Evolutionary conservation across 2,113 vertebrate species (phyloP), one percentile per base, ranked within the genome.

Genomic region (Hemibagrus wyckioides): DNA sequence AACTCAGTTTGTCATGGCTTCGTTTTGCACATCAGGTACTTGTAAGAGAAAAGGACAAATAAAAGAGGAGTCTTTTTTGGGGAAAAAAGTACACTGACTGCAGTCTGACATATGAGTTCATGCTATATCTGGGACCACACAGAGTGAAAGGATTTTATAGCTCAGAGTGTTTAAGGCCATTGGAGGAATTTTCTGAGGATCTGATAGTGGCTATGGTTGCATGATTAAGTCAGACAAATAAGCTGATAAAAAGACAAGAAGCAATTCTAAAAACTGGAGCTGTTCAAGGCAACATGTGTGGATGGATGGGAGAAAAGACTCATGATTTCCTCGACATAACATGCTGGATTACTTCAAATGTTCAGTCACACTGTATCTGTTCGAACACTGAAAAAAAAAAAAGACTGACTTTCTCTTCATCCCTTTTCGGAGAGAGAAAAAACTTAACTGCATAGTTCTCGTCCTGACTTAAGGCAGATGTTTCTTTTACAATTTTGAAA

Each of bases 351-450:
- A 92, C 88, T 89, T 93, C 86, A 93, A 92, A 94, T 94, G 94
- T 93, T 95, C 93, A 92, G 93, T 96, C 94, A 97, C 97, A 98
- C 97, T 97, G 97, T 96, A 97, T 95, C 94, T 92, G 93, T 97
- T 96, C 92, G 94, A 96, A 97, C 95, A 95, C 91, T 94, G 92
- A 95, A 93, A 94, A 50, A 81, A 81, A 95, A 93, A 94, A 50
- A 81, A 81, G 48, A 48, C 36, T 85, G 73, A 30, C 48, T 67
- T n/a, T 87, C 71, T 86, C 71, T 85, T 88, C 10, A 21, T 84
- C 61, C 19, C 67, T 48, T 57, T 86, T 81, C 86, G 54, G 75
- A 86, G 44, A 81, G 76, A 54, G 36, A 21, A 30, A 56, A 54
- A 21, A 36, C 4, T 10, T 56, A 23, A 85, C 77, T 82, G 90